phyloP scores from a whole-genome alignment of 2,888 invertebrate species.

The Lutraria lutraria region DNA sequence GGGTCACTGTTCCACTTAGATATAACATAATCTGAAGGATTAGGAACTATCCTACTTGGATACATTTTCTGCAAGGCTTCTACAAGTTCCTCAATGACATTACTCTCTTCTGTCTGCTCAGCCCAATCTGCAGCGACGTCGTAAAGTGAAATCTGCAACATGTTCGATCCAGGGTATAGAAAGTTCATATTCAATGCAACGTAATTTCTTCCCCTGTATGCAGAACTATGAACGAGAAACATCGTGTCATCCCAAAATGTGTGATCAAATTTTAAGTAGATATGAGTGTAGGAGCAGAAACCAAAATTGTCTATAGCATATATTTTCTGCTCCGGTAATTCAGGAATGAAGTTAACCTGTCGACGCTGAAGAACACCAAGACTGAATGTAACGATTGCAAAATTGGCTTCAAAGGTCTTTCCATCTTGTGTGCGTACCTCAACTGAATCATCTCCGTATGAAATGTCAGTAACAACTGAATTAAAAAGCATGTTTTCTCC shows the following conservation, averaged over 20 bases:
- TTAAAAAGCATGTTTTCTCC: constrained; percentile 46
- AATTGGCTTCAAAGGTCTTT: constrained; percentile 45
- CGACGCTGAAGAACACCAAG: constrained; percentile 63
- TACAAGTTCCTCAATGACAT: constrained; percentile 51
- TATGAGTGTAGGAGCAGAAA: constrained; percentile 33
- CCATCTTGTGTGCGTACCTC: constrained; percentile 48
- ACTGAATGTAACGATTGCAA: constrained; percentile 63
- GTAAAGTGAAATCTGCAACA: background rate
- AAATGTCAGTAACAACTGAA: constrained; percentile 45
- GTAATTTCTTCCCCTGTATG: background rate
- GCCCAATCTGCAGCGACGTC: background rate
- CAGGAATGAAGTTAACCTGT: constrained; percentile 50
- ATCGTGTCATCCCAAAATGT: constrained; percentile 59
- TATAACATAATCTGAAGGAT: constrained; percentile 31
- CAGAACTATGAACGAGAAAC: constrained; percentile 43
- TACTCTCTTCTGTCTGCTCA: constrained; percentile 29
- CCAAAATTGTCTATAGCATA: background rate
- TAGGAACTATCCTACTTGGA: constrained; percentile 1
- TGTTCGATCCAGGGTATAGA: background rate
- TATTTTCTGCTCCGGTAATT: constrained; percentile 30
- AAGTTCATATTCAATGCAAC: background rate
- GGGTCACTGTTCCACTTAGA: constrained; percentile 50
- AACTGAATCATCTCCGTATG: constrained; percentile 33
- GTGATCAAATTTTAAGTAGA: constrained; percentile 53
- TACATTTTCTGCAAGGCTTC: constrained; percentile 49